Evolutionary conservation across 2,797 vertebrate genomes (phyloP).

Genomic region (Danio kyathit): DNA sequence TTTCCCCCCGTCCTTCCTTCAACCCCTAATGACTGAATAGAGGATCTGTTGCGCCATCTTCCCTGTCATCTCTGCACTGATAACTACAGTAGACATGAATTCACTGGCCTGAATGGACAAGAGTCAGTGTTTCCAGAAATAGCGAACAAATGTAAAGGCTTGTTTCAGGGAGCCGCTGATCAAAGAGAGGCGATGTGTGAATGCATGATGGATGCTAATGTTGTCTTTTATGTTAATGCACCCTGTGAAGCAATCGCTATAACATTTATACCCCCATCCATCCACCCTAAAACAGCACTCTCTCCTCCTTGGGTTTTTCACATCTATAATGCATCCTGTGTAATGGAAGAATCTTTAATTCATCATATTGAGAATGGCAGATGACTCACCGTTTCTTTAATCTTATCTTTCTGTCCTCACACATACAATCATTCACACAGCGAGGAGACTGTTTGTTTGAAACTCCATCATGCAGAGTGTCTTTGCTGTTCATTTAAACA

Average conservation of each 20-base stretch:
- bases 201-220: constrained; percentile 28
- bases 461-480: constrained; percentile 14
- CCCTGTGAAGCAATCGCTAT: constrained; percentile 69
- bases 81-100: constrained; percentile 3
- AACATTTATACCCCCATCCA: constrained; percentile 64
- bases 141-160: neutral
- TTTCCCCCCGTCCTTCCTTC: constrained; percentile 10
- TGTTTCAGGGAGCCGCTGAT: constrained; percentile 3
- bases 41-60: neutral
- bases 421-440: constrained; percentile 32
- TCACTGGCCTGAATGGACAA: constrained; percentile 2
- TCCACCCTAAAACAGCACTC: constrained; percentile 30
- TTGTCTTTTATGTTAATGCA: constrained; percentile 46
- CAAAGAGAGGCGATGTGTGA: constrained; percentile 16
- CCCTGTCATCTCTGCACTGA: constrained; percentile 7
- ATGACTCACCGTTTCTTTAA: constrained; percentile 47
- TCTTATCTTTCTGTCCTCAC: constrained; percentile 34
- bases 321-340: constrained; percentile 68
- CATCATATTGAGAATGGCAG: constrained; percentile 65
- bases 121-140: neutral
- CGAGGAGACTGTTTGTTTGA: neutral
- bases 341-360: constrained; percentile 71
- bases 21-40: constrained; percentile 18
- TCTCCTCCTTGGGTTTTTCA: neutral
- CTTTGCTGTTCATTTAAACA: constrained; percentile 7